Evolutionary conservation across 2,888 invertebrate species (phyloP), one percentile per base, ranked within the genome.

Genomic region (Ornithoptera alexandrae): DNA sequence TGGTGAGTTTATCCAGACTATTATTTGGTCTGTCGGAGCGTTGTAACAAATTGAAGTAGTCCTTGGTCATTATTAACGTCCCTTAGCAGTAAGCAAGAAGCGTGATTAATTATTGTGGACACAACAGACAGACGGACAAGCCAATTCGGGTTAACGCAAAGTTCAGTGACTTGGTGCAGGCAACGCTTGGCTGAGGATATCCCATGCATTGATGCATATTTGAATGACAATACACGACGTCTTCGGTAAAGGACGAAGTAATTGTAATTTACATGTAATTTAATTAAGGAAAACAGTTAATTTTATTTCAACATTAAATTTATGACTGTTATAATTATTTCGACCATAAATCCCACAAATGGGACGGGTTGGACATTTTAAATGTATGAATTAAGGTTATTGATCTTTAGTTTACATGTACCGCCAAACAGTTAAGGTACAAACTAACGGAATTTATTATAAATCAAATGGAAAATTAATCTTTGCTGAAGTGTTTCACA

Each of bases 31-130:
- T 72, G 85, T 79, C 77, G 81, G 81, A 79, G 82, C 83, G 81
- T 81, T 81, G 87, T 86, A 79, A 86, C 86, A 87, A 89, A 89
- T 88, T 89, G 84, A 81, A 81, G 80, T 78, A 78, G 86, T 88
- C 86, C 86, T 87, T 89, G 86, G 85, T 82, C 84, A 81, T 85
- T 85, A 84, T 87, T 86, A 87, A 84, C 81, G 84, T 86, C 84
- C 84, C 85, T 85, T 85, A 74, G 79, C 78, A 76, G 82, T 80
- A 80, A 81, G 77, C 81, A 81, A 80, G 78, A 79, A 84, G 83
- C 79, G 83, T 86, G 86, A 91, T 90, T 90, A 91, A 91, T 89
- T 86, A 84, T 84, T 81, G 85, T 80, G 82, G 79, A 82, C 81
- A 78, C 76, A 77, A 78, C 81, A 78, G 77, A 79, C 83, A 79